These are phyloP conservation scores for Myotis daubentonii DNA, from an alignment of 2,797 vertebrate genomes.

Conservation along the genomic window DNA sequence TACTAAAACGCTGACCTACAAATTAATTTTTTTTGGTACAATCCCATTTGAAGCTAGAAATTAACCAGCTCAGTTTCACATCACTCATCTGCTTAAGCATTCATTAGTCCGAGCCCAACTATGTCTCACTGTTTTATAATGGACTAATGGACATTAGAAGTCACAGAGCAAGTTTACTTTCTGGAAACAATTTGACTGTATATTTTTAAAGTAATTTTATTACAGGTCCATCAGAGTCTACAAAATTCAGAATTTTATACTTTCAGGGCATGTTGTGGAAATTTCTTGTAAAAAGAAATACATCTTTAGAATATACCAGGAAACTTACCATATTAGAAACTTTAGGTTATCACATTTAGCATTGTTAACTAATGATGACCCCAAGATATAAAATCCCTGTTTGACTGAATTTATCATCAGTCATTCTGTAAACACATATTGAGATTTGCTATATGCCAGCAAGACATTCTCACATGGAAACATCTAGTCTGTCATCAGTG, in stretches of 20 bases:
- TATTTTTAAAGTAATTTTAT: constrained; percentile 17
- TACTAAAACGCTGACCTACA: not conserved
- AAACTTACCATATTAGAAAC: not conserved
- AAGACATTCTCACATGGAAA: not conserved
- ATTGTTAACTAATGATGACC: not conserved
- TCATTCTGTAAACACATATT: not conserved
- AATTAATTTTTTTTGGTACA: constrained; percentile 22
- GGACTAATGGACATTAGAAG: constrained; percentile 19
- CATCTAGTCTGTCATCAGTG: not conserved
- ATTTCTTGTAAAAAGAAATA: constrained; percentile 13
- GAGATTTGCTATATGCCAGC: not conserved
- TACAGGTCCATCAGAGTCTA: not conserved
- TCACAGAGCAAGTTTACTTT: constrained; percentile 32
- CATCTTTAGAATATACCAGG: not conserved
- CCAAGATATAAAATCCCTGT: not conserved
- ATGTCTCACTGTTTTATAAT: not conserved
- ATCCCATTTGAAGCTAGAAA: constrained; percentile 2
- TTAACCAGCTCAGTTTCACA: not conserved
- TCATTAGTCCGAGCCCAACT: constrained; percentile 18
- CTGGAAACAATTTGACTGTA: not conserved
- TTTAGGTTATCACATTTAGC: not conserved
- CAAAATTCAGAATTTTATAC: constrained; percentile 19
- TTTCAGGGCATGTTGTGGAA: not conserved
- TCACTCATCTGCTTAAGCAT: constrained; percentile 27
- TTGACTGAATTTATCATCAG: constrained; percentile 20